phyloP scores from a whole-genome alignment of 1,140 invertebrate genomes.

The Magallana gigas region DNA sequence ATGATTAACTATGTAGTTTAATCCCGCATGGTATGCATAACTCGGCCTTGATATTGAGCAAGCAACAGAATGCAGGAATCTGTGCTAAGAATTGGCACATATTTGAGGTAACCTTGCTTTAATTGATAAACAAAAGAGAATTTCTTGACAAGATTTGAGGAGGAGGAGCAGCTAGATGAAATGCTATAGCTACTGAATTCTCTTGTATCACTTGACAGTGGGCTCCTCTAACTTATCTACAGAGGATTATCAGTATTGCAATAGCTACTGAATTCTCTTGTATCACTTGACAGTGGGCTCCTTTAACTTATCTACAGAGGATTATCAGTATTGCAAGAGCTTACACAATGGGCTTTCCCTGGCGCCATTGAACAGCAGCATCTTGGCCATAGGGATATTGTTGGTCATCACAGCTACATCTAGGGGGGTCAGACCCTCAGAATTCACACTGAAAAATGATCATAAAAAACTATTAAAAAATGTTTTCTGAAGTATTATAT shows the following conservation, averaged over 20 bases:
- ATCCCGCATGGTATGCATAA: not conserved
- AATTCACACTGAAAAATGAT: constrained; percentile 84
- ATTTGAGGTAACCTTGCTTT: not conserved
- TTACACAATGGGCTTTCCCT: constrained; percentile 93
- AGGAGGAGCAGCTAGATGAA: not conserved
- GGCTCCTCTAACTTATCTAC: not conserved
- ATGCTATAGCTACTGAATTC: not conserved
- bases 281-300: not conserved
- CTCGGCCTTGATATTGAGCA: not conserved
- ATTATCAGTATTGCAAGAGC: constrained; percentile 70
- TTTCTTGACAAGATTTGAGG: not conserved
- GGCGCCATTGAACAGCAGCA: constrained; percentile 92
- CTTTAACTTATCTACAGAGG: not conserved
- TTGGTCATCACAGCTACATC: constrained; percentile 94
- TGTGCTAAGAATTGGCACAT: constrained; percentile 9
- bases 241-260: not conserved
- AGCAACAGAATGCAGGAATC: too few species aligned
- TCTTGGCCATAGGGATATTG: constrained; percentile 91
- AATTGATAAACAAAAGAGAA: not conserved
- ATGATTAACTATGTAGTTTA: not conserved
- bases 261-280: constrained; percentile 78
- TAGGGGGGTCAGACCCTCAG: constrained; percentile 91
- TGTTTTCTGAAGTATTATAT: too few species aligned
- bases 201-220: not conserved
- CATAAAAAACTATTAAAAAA: too few species aligned